phyloP scores from a whole-genome alignment of 2,797 vertebrate genomes.

The Bovichtus diacanthus region DNA sequence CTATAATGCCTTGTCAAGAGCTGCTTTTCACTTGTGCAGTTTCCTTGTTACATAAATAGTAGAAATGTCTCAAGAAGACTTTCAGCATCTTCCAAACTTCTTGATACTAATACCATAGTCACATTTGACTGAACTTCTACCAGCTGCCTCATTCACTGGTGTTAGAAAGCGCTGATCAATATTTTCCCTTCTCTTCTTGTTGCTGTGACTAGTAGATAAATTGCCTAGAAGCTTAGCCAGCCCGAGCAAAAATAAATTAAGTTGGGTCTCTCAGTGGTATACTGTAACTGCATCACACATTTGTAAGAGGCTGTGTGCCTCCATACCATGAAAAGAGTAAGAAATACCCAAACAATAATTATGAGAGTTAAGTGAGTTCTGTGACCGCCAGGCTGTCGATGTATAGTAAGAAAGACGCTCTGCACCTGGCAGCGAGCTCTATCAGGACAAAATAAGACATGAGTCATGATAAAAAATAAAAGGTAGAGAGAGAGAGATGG shows the following conservation, averaged over 20 bases:
- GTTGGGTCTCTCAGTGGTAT: conserved; percentile 22
- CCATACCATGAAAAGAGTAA: conserved; percentile 25
- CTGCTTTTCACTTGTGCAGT: background rate
- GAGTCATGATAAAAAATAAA: conserved; percentile 26
- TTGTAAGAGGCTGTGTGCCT: conserved; percentile 16
- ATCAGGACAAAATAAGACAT: conserved; percentile 13
- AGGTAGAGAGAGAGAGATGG: conserved; percentile 10
- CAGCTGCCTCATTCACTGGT: conserved; percentile 13
- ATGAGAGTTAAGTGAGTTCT: conserved; percentile 32
- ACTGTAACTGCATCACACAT: conserved; percentile 11
- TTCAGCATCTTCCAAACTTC: conserved; percentile 19
- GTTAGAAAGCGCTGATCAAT: conserved; percentile 50
- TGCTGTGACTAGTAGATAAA: conserved; percentile 53
- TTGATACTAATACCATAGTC: background rate
- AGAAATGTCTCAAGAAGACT: conserved; percentile 25
- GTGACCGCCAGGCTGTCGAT: background rate
- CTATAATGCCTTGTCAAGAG: too few species aligned
- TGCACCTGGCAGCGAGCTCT: background rate
- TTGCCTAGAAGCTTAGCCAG: conserved; percentile 31
- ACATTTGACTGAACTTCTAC: conserved; percentile 29
- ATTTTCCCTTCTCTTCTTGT: conserved; percentile 36
- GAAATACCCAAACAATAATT: conserved; percentile 38
- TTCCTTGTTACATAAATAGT: conserved; percentile 22
- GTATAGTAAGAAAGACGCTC: conserved; percentile 8
- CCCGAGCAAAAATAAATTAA: conserved; percentile 44